Evolutionary conservation across 2,888 invertebrate species (phyloP).

Genomic region (Helleia helle): DNA sequence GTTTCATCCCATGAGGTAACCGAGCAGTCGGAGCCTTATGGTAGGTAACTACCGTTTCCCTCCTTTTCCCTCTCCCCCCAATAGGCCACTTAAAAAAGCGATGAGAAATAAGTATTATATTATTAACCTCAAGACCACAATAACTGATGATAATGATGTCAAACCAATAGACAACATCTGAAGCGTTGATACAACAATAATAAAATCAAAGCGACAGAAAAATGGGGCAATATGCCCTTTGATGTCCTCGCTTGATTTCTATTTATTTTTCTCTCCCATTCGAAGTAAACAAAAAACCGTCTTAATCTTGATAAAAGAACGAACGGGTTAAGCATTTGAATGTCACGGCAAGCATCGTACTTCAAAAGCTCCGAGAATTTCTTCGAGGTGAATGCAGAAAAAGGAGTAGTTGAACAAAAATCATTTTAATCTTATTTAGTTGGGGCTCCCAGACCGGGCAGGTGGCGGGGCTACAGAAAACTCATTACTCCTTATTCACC

Average conservation of each 20-base stretch:
- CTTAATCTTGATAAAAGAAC: conserved; percentile 27
- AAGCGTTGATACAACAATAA: conserved; percentile 9
- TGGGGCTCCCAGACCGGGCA: conserved; percentile 50
- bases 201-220: conserved; percentile 17
- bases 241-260: conserved; percentile 21
- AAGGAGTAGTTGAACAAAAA: conserved; percentile 40
- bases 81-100: too few species aligned
- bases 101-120: too few species aligned
- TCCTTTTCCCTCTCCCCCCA: too few species aligned
- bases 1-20: too few species aligned
- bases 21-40: too few species aligned
- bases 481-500: conserved; percentile 68
- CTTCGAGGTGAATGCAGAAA: conserved; percentile 27
- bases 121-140: too few species aligned
- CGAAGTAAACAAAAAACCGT: conserved; percentile 26
- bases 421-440: conserved; percentile 64
- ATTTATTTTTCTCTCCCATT: conserved; percentile 21
- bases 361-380: conserved; percentile 28
- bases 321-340: conserved; percentile 28
- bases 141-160: too few species aligned
- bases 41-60: too few species aligned
- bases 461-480: conserved; percentile 64
- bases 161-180: conserved; percentile 7
- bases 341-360: conserved; percentile 27
- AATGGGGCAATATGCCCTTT: conserved; percentile 21